These are phyloP conservation scores for Sorex fumeus DNA, from an alignment of 2,113 vertebrate species.

Conservation along the genomic window DNA sequence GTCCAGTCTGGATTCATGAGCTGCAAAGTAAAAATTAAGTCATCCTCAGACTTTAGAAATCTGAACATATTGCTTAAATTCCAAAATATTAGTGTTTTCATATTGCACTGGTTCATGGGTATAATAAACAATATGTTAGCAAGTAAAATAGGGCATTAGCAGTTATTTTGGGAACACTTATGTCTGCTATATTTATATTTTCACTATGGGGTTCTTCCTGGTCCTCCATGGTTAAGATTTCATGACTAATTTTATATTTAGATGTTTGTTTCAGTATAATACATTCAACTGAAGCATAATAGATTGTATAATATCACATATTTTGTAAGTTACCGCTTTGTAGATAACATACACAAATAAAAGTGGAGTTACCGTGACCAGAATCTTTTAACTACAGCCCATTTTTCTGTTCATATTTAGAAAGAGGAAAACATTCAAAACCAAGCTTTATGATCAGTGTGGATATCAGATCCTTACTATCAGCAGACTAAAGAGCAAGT, in stretches of 20 bases:
- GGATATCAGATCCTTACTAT: neutral
- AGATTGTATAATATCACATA: neutral
- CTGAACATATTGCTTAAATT: neutral
- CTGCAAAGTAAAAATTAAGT: neutral
- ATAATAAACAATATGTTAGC: neutral
- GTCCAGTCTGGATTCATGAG: neutral
- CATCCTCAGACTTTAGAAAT: neutral
- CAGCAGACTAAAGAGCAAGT: too few relatives aligned
- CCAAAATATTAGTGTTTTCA: neutral
- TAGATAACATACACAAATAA: neutral
- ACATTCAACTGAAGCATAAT: neutral
- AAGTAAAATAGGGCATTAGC: neutral
- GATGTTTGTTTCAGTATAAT: neutral
- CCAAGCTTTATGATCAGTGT: rapidly evolving
- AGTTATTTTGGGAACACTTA: neutral
- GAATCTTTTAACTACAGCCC: neutral
- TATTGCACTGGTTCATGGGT: neutral
- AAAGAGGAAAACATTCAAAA: neutral
- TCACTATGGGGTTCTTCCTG: neutral
- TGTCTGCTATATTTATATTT: neutral
- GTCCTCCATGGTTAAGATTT: conserved; percentile 22
- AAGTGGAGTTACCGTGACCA: neutral
- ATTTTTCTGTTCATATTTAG: neutral
- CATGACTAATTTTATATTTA: neutral
- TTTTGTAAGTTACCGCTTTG: neutral